Evolutionary conservation across 2,797 vertebrate species (phyloP).

Genomic region (Amniataba percoides): DNA sequence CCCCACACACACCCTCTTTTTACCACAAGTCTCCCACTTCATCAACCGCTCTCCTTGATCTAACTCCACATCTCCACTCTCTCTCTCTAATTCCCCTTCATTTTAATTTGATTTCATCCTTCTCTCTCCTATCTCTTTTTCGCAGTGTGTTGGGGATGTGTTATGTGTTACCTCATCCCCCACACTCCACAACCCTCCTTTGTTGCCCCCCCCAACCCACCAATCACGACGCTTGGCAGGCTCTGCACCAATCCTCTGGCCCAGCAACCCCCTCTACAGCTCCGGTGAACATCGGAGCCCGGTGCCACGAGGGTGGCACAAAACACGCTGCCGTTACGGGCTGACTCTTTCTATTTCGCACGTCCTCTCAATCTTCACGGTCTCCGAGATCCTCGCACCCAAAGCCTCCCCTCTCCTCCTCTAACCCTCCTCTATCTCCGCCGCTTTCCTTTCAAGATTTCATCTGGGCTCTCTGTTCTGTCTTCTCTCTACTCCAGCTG

Average conservation of each 20-base stretch:
- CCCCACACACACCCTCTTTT: conserved; percentile 19
- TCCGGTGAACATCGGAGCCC: conserved; percentile 5
- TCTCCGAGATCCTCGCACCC: neutral
- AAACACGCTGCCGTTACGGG: conserved; percentile 15
- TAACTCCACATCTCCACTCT: conserved; percentile 1
- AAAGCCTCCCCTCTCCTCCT: neutral
- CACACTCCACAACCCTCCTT: conserved; percentile 29
- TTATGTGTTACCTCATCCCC: conserved; percentile 45
- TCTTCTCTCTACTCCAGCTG: conserved; percentile 21
- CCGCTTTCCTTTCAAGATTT: conserved; percentile 1
- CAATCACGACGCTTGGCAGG: conserved; percentile 49
- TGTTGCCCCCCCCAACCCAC: conserved; percentile 29
- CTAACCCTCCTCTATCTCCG: neutral
- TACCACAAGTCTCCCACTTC: conserved; percentile 27
- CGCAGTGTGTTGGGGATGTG: conserved; percentile 48
- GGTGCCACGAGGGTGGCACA: conserved; percentile 30
- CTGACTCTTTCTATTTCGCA: neutral
- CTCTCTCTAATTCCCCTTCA: conserved; percentile 12
- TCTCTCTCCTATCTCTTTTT: conserved; percentile 27
- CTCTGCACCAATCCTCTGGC: conserved; percentile 71
- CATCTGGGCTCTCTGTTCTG: neutral
- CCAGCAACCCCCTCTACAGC: conserved; percentile 44
- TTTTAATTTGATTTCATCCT: conserved; percentile 46
- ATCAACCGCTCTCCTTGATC: conserved; percentile 33
- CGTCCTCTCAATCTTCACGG: neutral